Evolutionary conservation across 2,888 invertebrate species (phyloP).

Genomic region (Choristoneura rosaceana): DNA sequence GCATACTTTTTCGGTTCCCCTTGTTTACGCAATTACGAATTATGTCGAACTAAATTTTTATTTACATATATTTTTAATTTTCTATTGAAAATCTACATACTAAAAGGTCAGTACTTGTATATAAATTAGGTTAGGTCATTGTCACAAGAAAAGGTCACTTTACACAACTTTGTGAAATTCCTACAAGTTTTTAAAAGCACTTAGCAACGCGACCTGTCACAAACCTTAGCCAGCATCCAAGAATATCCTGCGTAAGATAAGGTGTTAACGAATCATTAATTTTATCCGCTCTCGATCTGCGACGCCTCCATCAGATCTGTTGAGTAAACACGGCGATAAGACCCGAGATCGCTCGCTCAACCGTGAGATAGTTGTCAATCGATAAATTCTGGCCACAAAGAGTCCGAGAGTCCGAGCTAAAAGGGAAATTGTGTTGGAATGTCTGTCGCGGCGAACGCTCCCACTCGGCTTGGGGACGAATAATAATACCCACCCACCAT

Average conservation of each 20-base stretch:
- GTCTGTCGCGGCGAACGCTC: conserved; percentile 48
- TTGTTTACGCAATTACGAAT: too few relatives aligned
- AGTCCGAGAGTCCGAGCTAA: conserved; percentile 71
- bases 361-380: conserved; percentile 44
- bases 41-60: too few relatives aligned
- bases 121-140: too few relatives aligned
- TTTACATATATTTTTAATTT: too few relatives aligned
- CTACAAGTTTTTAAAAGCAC: not conserved
- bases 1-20: too few relatives aligned
- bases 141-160: not conserved
- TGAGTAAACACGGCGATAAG: conserved; percentile 30
- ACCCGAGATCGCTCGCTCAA: conserved; percentile 2
- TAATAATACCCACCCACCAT: conserved; percentile 28
- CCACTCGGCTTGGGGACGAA: conserved; percentile 40
- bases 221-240: not conserved
- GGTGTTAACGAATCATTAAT: conserved; percentile 29
- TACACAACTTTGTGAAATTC: too few relatives aligned
- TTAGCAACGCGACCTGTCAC: not conserved
- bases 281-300: conserved; percentile 32
- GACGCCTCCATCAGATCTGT: conserved; percentile 16
- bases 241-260: not conserved
- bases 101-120: too few relatives aligned
- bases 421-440: conserved; percentile 81
- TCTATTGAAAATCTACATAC: too few relatives aligned
- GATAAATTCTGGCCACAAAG: conserved; percentile 54